phyloP scores from a whole-genome alignment of 2,888 invertebrate genomes.

The Ptilodon capucinus region DNA sequence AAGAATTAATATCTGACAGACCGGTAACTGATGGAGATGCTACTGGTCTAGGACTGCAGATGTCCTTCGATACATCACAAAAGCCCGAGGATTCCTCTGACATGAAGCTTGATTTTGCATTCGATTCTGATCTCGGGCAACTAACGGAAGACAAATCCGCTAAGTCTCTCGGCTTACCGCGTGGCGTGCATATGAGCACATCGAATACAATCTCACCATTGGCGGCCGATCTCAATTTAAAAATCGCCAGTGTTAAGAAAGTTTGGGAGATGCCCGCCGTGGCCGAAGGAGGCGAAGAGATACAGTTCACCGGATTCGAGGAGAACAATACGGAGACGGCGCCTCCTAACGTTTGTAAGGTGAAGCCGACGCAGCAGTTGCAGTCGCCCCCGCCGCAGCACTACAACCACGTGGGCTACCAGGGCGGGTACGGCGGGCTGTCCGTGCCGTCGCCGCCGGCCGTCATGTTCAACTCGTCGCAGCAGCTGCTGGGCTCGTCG shows the following conservation, averaged over 20 bases:
- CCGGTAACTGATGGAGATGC: conserved; percentile 67
- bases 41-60: conserved; percentile 82
- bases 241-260: conserved; percentile 96
- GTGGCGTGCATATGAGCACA: conserved; percentile 84
- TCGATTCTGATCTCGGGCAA: conserved; percentile 91
- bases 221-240: conserved; percentile 95
- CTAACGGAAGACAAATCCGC: conserved; percentile 87
- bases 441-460: conserved; percentile 94
- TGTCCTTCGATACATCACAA: conserved; percentile 83
- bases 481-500: conserved; percentile 78
- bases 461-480: conserved; percentile 90
- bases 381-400: conserved; percentile 86
- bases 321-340: conserved; percentile 74
- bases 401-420: conserved; percentile 88
- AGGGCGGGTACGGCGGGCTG: conserved; percentile 89
- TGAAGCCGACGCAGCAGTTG: conserved; percentile 93
- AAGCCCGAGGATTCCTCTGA: conserved; percentile 90
- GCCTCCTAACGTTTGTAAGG: conserved; percentile 90
- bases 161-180: conserved; percentile 78
- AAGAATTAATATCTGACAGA: conserved; percentile 72
- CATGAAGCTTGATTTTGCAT: conserved; percentile 95
- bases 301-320: conserved; percentile 71
- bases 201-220: conserved; percentile 90
- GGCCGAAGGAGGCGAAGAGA: conserved; percentile 82
- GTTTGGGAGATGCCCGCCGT: conserved; percentile 92